These are phyloP conservation scores for Drosophila eohydei DNA, from an alignment of 2,888 invertebrate species.

Conservation along the genomic window DNA sequence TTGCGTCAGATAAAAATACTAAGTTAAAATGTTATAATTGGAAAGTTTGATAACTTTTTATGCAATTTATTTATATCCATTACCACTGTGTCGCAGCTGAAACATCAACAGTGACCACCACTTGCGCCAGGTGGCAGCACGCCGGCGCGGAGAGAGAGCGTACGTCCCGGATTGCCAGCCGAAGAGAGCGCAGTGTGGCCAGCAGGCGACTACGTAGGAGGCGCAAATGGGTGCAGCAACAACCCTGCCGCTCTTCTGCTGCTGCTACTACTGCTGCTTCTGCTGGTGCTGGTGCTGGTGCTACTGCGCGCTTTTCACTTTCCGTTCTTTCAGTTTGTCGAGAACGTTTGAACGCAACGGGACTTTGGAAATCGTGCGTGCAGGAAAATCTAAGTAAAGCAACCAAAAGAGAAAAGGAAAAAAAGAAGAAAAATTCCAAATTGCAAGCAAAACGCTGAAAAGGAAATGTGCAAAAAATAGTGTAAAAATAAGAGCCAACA, in stretches of 20 bases:
- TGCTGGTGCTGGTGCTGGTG: slow-evolving; percentile 40
- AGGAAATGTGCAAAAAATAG: slow-evolving; percentile 53
- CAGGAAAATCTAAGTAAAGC: slow-evolving; percentile 26
- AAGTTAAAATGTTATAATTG: background rate
- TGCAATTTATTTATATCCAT: background rate
- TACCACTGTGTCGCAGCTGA: slow-evolving; percentile 32
- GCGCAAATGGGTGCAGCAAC: slow-evolving; percentile 49
- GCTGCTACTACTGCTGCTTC: slow-evolving; percentile 37
- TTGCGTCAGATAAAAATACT: background rate
- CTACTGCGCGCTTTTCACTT: slow-evolving; percentile 56
- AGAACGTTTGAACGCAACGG: slow-evolving; percentile 76
- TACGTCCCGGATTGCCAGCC: slow-evolving; percentile 62
- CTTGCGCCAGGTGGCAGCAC: slow-evolving; percentile 57
- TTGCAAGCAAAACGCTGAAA: slow-evolving; percentile 45
- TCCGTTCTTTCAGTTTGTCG: slow-evolving; percentile 76
- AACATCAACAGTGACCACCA: slow-evolving; percentile 64
- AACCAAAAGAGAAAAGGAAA: slow-evolving; percentile 13
- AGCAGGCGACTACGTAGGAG: slow-evolving; percentile 28
- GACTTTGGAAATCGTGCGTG: slow-evolving; percentile 62
- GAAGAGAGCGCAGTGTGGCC: slow-evolving; percentile 20
- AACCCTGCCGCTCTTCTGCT: slow-evolving; percentile 47
- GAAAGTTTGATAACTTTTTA: background rate
- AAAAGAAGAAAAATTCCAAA: slow-evolving; percentile 29
- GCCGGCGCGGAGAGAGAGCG: slow-evolving; percentile 60
- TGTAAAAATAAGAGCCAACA: slow-evolving; percentile 61